Evolutionary conservation across 2,888 invertebrate species (phyloP).

Genomic region (Drosophila trichaetosa): DNA sequence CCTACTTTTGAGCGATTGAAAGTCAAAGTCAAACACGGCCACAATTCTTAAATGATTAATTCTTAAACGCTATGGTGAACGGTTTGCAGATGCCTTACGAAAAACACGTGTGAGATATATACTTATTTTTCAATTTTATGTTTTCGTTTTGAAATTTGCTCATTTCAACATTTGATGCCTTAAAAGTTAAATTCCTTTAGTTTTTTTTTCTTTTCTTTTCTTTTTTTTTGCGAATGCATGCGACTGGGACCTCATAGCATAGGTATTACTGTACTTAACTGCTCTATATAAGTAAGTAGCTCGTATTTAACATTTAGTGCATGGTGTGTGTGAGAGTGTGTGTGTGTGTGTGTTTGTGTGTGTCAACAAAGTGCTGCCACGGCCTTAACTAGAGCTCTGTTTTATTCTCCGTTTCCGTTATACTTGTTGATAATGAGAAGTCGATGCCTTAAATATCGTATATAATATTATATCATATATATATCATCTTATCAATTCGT

Average conservation of each 20-base stretch:
- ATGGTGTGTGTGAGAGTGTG: slow-evolving; percentile 28
- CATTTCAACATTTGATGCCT: slow-evolving; percentile 66
- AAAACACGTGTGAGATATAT: slow-evolving; percentile 57
- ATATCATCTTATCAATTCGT: slow-evolving; percentile 55
- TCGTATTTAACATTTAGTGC: slow-evolving; percentile 76
- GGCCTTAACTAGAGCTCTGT: slow-evolving; percentile 61
- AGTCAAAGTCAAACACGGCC: slow-evolving; percentile 19
- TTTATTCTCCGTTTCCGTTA: not conserved
- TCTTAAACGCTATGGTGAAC: slow-evolving; percentile 48
- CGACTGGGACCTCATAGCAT: slow-evolving; percentile 71
- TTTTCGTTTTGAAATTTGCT: slow-evolving; percentile 54
- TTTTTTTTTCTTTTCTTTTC: not conserved
- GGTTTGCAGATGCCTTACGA: slow-evolving; percentile 45
- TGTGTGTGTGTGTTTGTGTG: slow-evolving; percentile 40
- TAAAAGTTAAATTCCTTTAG: slow-evolving; percentile 46
- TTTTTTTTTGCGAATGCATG: slow-evolving; percentile 40
- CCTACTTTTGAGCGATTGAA: slow-evolving; percentile 25
- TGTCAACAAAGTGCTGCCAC: slow-evolving; percentile 69
- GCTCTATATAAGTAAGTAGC: slow-evolving; percentile 55
- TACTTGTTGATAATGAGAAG: slow-evolving; percentile 29
- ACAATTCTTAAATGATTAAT: slow-evolving; percentile 34
- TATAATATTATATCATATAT: slow-evolving; percentile 32
- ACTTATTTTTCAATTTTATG: slow-evolving; percentile 14
- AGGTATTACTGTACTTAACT: slow-evolving; percentile 52
- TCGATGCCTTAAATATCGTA: slow-evolving; percentile 53